These are phyloP conservation scores for Cepaea nemoralis DNA, from an alignment of 1,140 invertebrate genomes.

Conservation along the genomic window DNA sequence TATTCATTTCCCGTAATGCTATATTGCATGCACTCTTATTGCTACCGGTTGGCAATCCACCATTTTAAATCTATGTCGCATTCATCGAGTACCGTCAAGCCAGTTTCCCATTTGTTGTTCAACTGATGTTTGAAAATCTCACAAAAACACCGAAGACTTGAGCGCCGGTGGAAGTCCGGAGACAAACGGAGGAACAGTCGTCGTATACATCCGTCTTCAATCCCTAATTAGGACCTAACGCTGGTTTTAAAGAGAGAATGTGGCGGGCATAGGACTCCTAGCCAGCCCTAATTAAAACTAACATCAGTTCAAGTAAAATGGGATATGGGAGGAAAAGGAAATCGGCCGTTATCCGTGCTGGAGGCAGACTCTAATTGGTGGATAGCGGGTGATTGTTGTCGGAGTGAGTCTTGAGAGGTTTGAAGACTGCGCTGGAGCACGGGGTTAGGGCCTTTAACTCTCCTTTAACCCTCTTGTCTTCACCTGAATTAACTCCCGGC, in stretches of 20 bases:
- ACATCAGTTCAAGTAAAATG: conserved; percentile 16
- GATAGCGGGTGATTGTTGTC: conserved; percentile 17
- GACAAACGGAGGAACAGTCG: not conserved
- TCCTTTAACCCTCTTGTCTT: conserved; percentile 11
- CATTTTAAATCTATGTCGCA: not conserved
- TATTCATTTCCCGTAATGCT: too few relatives aligned
- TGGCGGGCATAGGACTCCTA: not conserved
- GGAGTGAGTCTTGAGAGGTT: conserved; percentile 6
- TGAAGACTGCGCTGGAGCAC: not conserved
- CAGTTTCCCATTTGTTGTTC: not conserved
- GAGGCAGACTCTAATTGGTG: conserved; percentile 11
- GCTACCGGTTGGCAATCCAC: not conserved
- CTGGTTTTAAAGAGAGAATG: not conserved
- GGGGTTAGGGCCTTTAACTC: conserved; percentile 17
- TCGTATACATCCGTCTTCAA: not conserved
- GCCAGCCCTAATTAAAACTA: conserved; percentile 8
- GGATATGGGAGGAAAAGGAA: conserved; percentile 12
- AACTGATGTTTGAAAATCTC: not conserved
- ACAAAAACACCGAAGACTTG: not conserved
- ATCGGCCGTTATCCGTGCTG: conserved; percentile 12
- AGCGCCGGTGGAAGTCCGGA: conserved; percentile 2
- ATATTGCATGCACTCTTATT: too few relatives aligned
- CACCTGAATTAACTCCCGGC: not conserved
- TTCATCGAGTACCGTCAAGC: not conserved
- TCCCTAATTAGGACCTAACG: conserved; percentile 13